Base-by-base conservation (phyloP, 2,113 vertebrate genomes). In the Solea senegalensis region DNA sequence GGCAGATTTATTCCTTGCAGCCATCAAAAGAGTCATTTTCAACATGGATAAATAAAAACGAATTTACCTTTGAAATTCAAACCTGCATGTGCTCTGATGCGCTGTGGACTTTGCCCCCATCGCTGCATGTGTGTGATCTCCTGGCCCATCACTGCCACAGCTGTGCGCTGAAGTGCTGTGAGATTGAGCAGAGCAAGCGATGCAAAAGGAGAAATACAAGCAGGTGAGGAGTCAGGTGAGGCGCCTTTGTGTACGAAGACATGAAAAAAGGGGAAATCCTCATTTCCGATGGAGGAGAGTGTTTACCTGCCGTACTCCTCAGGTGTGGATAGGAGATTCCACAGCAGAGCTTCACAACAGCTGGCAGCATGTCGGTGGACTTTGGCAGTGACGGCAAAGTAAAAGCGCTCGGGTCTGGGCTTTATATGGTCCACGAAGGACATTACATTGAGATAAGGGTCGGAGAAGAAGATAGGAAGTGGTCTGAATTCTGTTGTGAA, bases 291-390 rank as follows among this genome's bases (percentile, higher is more conserved):
- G 16, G 9, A 1, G 7, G 1, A 13, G n/a, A 52, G 6, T 7
- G 9, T 78, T 81, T 92, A 95, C 94, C 93, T 46, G 94, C 80
- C 78, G 87, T 88, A 68, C 56, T 93, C 72, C 89, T 79, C 8
- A 94, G 78, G 46, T 93, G 94, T 15, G 93, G 91, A 9, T 95
- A 94, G 48, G 94, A 91, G 39, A 95, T 95, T 69, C 94, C 94
- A 44, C 95, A 95, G 90, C 94, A 95, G 52, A 95, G 93, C 84
- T 96, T 95, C 9, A 93, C 52, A 5, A 95, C 92, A 46, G 94
- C 95, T 41, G 57, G 90, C 84, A 95, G 87, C 95, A 96, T 95
- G 62, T 50, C 74, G 50, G 41, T 2, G 55, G 84, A 78, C 65
- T 62, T 49, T 9, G 68, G 65, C 61, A 79, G 84, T 66, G 88